Conservation (phyloP, 2,797 vertebrate species). For the Lutjanus argentimaculatus region DNA sequence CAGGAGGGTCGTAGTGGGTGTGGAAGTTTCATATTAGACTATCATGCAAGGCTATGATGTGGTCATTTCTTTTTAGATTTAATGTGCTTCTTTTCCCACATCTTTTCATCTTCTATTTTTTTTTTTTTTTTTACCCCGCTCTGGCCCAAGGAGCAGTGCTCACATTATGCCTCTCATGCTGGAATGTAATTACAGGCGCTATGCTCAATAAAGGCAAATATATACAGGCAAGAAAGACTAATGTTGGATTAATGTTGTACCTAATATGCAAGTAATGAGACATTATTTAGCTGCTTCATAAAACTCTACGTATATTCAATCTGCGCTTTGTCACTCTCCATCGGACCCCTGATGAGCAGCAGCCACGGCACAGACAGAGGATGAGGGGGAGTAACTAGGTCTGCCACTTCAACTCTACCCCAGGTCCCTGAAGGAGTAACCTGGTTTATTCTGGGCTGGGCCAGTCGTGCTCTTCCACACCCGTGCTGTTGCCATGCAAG, state of each 20-base stretch:
- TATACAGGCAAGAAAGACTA: conserved; percentile 29
- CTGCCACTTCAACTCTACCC: conserved; percentile 75
- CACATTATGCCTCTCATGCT: conserved; percentile 11
- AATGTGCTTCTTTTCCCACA: conserved; percentile 13
- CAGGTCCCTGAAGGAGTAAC: conserved; percentile 81
- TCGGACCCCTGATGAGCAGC: conserved; percentile 60
- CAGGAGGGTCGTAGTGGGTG: conserved; percentile 31
- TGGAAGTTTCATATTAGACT: conserved; percentile 40
- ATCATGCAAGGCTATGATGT: conserved; percentile 22
- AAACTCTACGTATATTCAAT: conserved; percentile 22
- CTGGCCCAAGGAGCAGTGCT: conserved; percentile 21
- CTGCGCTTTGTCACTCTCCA: conserved; percentile 52
- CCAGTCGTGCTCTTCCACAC: conserved; percentile 61
- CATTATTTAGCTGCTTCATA: conserved; percentile 51
- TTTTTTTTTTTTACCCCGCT: not conserved
- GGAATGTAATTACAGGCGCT: conserved; percentile 46
- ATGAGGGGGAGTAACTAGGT: conserved; percentile 79
- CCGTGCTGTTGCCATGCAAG: conserved; percentile 75
- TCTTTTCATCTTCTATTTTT: conserved; percentile 30
- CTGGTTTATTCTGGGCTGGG: conserved; percentile 81
- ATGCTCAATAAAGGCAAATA: conserved; percentile 43
- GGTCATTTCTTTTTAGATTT: conserved; percentile 37
- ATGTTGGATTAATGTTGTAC: conserved; percentile 50
- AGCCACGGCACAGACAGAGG: conserved; percentile 57
- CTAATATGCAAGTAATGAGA: conserved; percentile 63